Base-by-base conservation (phyloP, 2,113 vertebrate species). In the Leptobrachium leishanense region DNA sequence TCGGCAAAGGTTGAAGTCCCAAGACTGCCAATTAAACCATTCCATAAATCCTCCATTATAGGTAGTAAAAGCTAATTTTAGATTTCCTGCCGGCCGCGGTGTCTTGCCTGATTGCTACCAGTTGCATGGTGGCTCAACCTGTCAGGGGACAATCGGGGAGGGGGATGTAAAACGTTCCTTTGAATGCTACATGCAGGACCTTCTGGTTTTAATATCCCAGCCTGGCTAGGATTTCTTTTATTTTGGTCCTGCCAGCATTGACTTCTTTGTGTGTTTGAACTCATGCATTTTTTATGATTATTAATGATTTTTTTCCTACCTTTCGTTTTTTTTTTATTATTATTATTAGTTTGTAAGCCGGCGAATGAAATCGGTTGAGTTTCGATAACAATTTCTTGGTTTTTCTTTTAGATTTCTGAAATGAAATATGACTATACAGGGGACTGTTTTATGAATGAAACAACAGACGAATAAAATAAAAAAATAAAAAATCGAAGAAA, bases 41-140 rank as follows among this genome's bases (percentile, higher is more conserved):
- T 87, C 89, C 85, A 87, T 93, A 94, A 93, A 93, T 94, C 88
- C 88, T 92, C 90, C 86, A 87, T 91, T 90, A 89, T 89, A 92
- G 93, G 91, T 89, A 92, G 89, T 94, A 91, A 94, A 94, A 89
- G 85, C 93, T 93, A 92, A 94, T 92, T 95, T 94, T 94, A 92
- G 92, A 91, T 90, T 93, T 93, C 91, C 93, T 92, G 90, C 85
- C 77, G 75, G 83, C 86, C 85, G 83, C 84, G 78, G 86, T 84
- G 84, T 90, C 90, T 87, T 83, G 87, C 85, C 83, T 93, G 91
- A 91, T 93, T 85, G 89, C 87, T 92, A 83, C 87, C 90, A 88
- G 85, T 88, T 86, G 86, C 85, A 57, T 5, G 81, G 85, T 88
- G 85, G 86, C 85, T 65, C 74, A 88, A 82, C 86, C 84, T 78